Conservation (phyloP, 1,140 invertebrate genomes). For the Homalodisca vitripennis region DNA sequence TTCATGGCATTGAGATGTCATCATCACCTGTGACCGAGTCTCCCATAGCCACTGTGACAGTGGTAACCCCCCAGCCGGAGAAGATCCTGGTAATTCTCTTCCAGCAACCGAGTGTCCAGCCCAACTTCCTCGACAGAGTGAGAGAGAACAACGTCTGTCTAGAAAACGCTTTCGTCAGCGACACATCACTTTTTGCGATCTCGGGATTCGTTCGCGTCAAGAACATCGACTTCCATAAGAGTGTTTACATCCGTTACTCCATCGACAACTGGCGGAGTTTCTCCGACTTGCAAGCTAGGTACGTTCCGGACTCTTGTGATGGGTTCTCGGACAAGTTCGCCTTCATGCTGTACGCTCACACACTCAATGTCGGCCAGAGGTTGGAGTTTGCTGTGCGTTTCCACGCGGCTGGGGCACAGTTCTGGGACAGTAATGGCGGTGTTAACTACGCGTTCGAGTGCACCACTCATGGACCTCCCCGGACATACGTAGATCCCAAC, state of each 20-base stretch:
- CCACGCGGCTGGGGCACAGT: slow-evolving; percentile 76
- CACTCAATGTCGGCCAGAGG: slow-evolving; percentile 67
- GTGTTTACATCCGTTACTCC: slow-evolving; percentile 82
- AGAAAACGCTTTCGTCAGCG: slow-evolving; percentile 77
- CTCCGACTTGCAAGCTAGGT: slow-evolving; percentile 77
- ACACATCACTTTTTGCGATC: slow-evolving; percentile 71
- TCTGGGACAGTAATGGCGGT: slow-evolving; percentile 89
- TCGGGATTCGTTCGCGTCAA: slow-evolving; percentile 82
- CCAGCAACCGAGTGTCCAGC: slow-evolving; percentile 71
- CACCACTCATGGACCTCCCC: slow-evolving; percentile 52
- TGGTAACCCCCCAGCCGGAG: slow-evolving; percentile 20
- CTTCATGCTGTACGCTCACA: slow-evolving; percentile 67
- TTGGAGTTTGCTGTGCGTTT: slow-evolving; percentile 83
- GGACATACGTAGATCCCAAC: slow-evolving; percentile 3
- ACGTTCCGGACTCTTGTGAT: slow-evolving; percentile 86
- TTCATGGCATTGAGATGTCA: slow-evolving; percentile 56
- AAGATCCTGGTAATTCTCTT: slow-evolving; percentile 70
- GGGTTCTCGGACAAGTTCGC: slow-evolving; percentile 90
- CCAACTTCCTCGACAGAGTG: slow-evolving; percentile 75
- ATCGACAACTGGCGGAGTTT: slow-evolving; percentile 83
- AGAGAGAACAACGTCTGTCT: slow-evolving; percentile 62
- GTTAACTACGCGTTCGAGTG: slow-evolving; percentile 85
- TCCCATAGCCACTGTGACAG: slow-evolving; percentile 24
- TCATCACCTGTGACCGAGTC: slow-evolving; percentile 4
- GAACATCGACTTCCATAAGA: slow-evolving; percentile 91